Evolutionary conservation across 1,140 invertebrate genomes (phyloP), one percentile per base, ranked within the genome.

Genomic region (Bombus haemorrhoidalis): DNA sequence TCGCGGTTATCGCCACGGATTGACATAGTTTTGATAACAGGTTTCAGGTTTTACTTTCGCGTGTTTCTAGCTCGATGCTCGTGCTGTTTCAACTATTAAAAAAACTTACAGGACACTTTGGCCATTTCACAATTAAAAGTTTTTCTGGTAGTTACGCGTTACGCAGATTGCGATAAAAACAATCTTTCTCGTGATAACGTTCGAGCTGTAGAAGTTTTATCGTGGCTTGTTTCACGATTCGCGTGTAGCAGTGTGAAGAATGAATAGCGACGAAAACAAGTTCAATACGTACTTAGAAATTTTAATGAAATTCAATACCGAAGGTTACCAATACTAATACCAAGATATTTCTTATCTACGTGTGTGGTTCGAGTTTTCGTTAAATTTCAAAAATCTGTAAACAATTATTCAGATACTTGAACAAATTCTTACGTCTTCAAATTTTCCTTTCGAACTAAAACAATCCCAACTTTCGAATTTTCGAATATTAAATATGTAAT

Each of bases 141-240:
- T 32, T 81, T 71, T 81, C 32, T 57, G 32, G 34, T 68, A 13
- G 32, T 39, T 32, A 25, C 62, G 43, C 41, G 25, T 34, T 32
- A 34, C 78, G 43, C 25, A 43, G 3, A 25, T 5, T 37, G 15
- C 41, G 78, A 80, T 80, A 69, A 69, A 53, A 80, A 28, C 64
- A 69, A 41, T 47, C 64, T 34, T 37, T 47, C 1, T 25, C 25
- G 22, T 18, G 59, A 62, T 62, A 41, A 4, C 39, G 77, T 34
- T 25, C 32, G n/a, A 32, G 2, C 6, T 12, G 2, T 34, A 53
- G 47, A 53, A 53, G 18, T 18, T 68, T 68, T 64, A 64, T 66
- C 62, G 1, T 37, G 28, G 8, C 9, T 77, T 76, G 10, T 53
- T 41, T 28, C 68, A 25, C 22, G n/a, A 22, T 74, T 18, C 18